These are phyloP conservation scores for Calameuta filiformis DNA, from an alignment of 2,888 invertebrate species.

Conservation along the genomic window DNA sequence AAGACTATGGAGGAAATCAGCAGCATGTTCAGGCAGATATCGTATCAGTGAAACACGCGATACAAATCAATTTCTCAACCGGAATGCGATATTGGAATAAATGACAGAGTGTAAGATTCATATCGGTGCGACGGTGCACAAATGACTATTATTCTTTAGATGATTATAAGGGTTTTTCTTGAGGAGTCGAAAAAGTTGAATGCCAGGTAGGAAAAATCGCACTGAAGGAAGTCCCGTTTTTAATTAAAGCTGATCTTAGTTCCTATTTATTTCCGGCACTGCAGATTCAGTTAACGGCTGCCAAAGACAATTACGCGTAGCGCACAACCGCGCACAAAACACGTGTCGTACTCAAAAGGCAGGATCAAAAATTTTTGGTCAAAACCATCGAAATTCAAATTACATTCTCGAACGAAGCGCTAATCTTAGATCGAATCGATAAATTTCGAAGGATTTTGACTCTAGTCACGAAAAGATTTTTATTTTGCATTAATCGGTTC, in stretches of 20 bases:
- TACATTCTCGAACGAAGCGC: background rate
- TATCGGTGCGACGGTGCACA: background rate
- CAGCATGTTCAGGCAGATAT: constrained; percentile 80
- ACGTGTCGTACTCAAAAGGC: constrained; percentile 3
- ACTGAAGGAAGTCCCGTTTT: background rate
- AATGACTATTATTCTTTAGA: background rate
- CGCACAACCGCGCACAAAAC: constrained; percentile 12
- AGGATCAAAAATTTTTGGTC: constrained; percentile 11
- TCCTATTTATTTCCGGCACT: constrained; percentile 45
- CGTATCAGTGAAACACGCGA: constrained; percentile 68
- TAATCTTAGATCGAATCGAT: background rate
- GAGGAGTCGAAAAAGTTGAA: background rate
- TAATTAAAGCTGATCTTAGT: constrained; percentile 40
- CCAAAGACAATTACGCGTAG: constrained; percentile 16
- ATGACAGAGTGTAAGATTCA: background rate
- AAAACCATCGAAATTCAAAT: background rate
- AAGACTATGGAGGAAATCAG: constrained; percentile 87
- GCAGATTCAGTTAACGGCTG: constrained; percentile 17
- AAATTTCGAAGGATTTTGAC: constrained; percentile 20
- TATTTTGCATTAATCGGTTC: constrained; percentile 2
- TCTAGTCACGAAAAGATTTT: constrained; percentile 42
- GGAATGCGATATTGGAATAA: background rate
- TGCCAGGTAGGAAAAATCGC: background rate
- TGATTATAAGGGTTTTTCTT: background rate
- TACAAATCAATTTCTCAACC: background rate